Evolutionary conservation across 2,797 vertebrate species (phyloP).

Genomic region (Peromyscus eremicus): DNA sequence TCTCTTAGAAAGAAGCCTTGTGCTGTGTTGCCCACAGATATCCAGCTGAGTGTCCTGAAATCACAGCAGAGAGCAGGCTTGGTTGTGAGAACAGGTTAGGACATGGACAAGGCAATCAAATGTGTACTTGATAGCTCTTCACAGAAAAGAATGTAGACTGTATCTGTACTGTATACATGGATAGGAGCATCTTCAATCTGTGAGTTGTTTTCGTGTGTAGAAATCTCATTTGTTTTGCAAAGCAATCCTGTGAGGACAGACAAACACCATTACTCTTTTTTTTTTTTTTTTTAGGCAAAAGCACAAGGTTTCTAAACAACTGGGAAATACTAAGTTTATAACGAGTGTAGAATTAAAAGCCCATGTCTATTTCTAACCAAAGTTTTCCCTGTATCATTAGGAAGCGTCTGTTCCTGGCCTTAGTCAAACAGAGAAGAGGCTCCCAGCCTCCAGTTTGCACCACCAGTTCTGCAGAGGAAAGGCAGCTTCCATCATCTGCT

Average conservation of each 20-base stretch:
- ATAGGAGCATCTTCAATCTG: neutral
- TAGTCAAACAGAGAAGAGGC: neutral
- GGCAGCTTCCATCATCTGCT: too few species aligned
- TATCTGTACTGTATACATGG: neutral
- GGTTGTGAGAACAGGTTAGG: neutral
- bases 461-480: neutral
- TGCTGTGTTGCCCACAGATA: neutral
- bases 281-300: neutral
- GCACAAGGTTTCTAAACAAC: neutral
- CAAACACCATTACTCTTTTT: neutral
- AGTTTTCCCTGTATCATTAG: neutral
- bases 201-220: neutral
- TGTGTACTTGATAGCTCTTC: neutral
- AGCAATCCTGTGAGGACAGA: neutral
- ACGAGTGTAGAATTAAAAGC: neutral
- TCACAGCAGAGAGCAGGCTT: neutral
- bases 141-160: neutral
- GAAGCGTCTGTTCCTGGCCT: neutral
- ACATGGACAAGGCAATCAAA: neutral
- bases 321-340: neutral
- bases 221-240: neutral
- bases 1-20: neutral
- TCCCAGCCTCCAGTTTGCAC: neutral
- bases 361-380: neutral
- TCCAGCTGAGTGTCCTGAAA: neutral